A percentile compares a stretch with the other conserved stretches of the same genome.
Evolutionary conservation across 2,888 invertebrate species (phyloP).

Genomic region (Tachystola acroxantha): DNA sequence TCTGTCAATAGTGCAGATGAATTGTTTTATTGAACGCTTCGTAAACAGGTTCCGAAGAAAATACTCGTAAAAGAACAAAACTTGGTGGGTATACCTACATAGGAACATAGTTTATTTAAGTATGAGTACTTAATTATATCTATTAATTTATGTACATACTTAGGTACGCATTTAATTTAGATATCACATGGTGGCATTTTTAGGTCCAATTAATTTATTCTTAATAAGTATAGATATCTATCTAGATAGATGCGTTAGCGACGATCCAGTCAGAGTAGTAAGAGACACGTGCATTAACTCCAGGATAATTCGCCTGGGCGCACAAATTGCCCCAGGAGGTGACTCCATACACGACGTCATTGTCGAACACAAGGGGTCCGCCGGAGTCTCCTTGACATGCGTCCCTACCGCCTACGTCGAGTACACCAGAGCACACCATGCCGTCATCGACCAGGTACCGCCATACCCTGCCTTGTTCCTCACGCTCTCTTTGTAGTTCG

Average conservation of each 20-base stretch:
- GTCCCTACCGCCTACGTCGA: constrained; percentile 32
- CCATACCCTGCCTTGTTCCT: constrained; percentile 17
- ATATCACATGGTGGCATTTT: too few relatives aligned
- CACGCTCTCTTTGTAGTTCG: constrained; percentile 26
- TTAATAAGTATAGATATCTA: too few relatives aligned
- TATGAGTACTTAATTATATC: too few relatives aligned
- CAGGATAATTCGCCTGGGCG: constrained; percentile 45
- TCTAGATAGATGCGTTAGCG: not conserved
- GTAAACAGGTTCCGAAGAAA: too few relatives aligned
- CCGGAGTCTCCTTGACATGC: constrained; percentile 49
- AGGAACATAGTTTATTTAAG: too few relatives aligned
- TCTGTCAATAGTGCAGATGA: too few relatives aligned
- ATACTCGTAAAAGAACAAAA: too few relatives aligned
- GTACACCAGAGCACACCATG: constrained; percentile 56
- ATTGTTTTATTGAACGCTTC: too few relatives aligned
- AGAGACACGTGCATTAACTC: constrained; percentile 47
- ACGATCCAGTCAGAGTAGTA: constrained; percentile 18
- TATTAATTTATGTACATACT: too few relatives aligned
- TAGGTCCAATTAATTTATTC: too few relatives aligned
- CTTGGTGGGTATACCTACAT: too few relatives aligned
- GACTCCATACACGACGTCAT: not conserved
- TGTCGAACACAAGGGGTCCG: constrained; percentile 38
- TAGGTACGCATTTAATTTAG: too few relatives aligned
- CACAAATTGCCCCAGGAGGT: constrained; percentile 41
- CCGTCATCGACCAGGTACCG: constrained; percentile 36